A percentile compares a stretch with the other conserved stretches of the same genome.
These are phyloP conservation scores for Pangasius sanitwongsei DNA, from an alignment of 2,797 vertebrate genomes.

Conservation along the genomic window DNA sequence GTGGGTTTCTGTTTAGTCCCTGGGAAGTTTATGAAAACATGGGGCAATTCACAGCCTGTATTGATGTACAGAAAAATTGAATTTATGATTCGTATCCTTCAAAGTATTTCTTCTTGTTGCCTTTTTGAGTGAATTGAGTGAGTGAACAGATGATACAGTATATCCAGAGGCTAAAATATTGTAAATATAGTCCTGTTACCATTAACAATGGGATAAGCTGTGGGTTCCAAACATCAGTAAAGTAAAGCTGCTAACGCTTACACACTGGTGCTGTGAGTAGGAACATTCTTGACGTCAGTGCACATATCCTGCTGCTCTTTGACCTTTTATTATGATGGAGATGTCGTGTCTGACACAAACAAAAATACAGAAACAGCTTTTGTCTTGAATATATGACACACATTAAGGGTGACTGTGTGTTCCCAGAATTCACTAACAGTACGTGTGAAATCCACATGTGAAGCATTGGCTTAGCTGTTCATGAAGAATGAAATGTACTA, in stretches of 20 bases:
- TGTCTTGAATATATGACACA: neutral
- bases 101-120: constrained; percentile 41
- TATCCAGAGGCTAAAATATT: constrained; percentile 34
- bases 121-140: constrained; percentile 27
- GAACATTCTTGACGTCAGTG: constrained; percentile 50
- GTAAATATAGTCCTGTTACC: constrained; percentile 28
- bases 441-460: neutral
- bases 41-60: constrained; percentile 13
- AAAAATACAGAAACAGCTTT: constrained; percentile 1
- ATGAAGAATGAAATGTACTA: constrained; percentile 28
- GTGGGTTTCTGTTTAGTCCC: neutral
- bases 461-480: constrained; percentile 12
- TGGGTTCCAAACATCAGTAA: constrained; percentile 32
- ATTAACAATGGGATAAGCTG: constrained; percentile 44
- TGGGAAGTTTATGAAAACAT: neutral
- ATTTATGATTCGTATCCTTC: constrained; percentile 22
- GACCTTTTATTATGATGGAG: constrained; percentile 44
- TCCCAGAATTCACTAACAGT: neutral
- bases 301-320: constrained; percentile 53
- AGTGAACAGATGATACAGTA: constrained; percentile 31
- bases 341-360: constrained; percentile 42
- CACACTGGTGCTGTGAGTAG: constrained; percentile 33
- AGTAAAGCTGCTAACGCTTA: constrained; percentile 32
- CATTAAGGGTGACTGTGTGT: neutral
- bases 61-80: constrained; percentile 14